phyloP scores from a whole-genome alignment of 2,888 invertebrate genomes.

The Orthonevra nobilis region DNA sequence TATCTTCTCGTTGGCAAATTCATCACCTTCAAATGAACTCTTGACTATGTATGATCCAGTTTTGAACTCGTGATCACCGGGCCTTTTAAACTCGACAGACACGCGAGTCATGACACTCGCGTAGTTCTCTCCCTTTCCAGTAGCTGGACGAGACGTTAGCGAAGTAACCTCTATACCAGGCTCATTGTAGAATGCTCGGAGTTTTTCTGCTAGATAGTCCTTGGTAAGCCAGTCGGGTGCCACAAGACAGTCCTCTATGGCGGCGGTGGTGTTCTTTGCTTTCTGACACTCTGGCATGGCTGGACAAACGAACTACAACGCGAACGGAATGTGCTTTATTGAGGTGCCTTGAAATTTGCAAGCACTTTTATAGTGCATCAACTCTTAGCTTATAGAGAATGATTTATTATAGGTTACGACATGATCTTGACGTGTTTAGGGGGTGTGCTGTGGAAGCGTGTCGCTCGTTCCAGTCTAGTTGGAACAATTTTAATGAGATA shows the following conservation, averaged over 20 bases:
- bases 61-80: conserved; percentile 58
- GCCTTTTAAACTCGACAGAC: conserved; percentile 71
- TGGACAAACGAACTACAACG: not conserved
- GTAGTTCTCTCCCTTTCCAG: conserved; percentile 78
- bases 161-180: conserved; percentile 71
- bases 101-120: conserved; percentile 76
- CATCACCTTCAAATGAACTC: conserved; percentile 76
- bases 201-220: conserved; percentile 73
- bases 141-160: conserved; percentile 73
- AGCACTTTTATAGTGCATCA: conserved; percentile 42
- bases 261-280: not conserved
- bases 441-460: no score
- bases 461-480: no score
- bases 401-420: conserved; percentile 33
- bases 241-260: conserved; percentile 52
- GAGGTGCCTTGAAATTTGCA: conserved; percentile 3
- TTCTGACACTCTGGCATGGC: conserved; percentile 57
- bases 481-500: no score
- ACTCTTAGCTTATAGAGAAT: not conserved
- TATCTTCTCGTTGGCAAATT: conserved; percentile 74
- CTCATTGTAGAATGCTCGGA: conserved; percentile 74
- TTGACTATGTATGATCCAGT: conserved; percentile 75
- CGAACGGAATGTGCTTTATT: conserved; percentile 19
- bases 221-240: conserved; percentile 76
- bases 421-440: conserved; percentile 5